Conservation (phyloP, 2,888 invertebrate species). For the Dimorphilus gyrociliatus region DNA sequence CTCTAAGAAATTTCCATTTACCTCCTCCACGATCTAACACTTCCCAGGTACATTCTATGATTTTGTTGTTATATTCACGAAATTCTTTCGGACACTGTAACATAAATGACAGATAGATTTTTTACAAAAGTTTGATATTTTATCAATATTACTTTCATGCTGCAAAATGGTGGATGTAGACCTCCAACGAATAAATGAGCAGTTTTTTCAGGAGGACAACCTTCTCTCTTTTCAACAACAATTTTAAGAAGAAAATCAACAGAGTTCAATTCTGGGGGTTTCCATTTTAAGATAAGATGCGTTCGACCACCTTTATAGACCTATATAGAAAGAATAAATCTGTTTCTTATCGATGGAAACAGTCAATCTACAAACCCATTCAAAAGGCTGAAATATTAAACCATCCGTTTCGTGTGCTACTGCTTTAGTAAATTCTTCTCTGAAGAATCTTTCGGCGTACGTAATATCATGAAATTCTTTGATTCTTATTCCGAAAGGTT, state of each 20-base stretch:
- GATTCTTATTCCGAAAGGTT: conserved; percentile 74
- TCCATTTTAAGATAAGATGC: conserved; percentile 83
- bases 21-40: conserved; percentile 45
- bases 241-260: conserved; percentile 85
- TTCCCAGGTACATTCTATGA: conserved; percentile 81
- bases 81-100: conserved; percentile 50
- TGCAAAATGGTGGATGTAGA: conserved; percentile 48
- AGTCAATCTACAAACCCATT: conserved; percentile 45
- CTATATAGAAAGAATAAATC: conserved; percentile 39
- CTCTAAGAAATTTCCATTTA: conserved; percentile 82
- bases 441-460: conserved; percentile 35
- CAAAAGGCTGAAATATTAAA: conserved; percentile 82
- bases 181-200: conserved; percentile 60
- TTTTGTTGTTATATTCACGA: conserved; percentile 68
- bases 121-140: background rate
- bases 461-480: conserved; percentile 78
- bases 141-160: conserved; percentile 48
- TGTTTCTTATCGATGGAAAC: background rate
- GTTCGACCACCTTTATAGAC: conserved; percentile 69
- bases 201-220: conserved; percentile 37
- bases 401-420: conserved; percentile 91
- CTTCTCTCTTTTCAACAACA: conserved; percentile 41
- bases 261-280: conserved; percentile 79
- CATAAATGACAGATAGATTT: background rate
- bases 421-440: conserved; percentile 66